phyloP scores from a whole-genome alignment of 2,113 vertebrate genomes.

The Archilochus colubris region DNA sequence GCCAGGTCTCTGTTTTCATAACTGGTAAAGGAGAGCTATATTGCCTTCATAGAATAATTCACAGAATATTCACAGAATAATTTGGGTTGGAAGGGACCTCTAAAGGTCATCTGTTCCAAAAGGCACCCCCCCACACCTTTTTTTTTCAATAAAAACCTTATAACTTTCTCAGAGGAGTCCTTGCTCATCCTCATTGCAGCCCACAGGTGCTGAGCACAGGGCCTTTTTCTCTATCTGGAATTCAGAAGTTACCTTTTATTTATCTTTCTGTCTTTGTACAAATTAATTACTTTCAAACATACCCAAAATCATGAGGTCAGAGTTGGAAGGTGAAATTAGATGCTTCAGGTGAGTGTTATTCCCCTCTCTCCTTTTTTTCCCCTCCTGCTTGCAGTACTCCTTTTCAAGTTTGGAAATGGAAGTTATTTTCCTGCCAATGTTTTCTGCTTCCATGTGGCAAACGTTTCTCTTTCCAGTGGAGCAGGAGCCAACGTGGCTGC shows the following conservation, averaged over 20 bases:
- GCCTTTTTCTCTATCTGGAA: accelerated
- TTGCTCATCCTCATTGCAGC: background rate
- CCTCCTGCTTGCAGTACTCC: background rate
- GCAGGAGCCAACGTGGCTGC: constrained; percentile 56
- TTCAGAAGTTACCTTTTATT: background rate
- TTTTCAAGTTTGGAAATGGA: constrained; percentile 45
- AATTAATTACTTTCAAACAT: background rate
- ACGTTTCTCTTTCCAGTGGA: constrained; percentile 27
- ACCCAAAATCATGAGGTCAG: background rate
- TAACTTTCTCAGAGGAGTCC: background rate
- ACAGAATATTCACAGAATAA: too few species aligned
- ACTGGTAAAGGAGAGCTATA: background rate
- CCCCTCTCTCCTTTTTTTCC: accelerated
- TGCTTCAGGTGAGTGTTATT: background rate
- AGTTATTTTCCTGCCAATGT: constrained; percentile 53
- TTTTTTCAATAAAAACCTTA: too few species aligned
- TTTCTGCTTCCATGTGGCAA: constrained; percentile 58
- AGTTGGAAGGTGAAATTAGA: background rate
- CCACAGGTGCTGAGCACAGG: accelerated
- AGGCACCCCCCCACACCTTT: too few species aligned
- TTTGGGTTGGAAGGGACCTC: too few species aligned
- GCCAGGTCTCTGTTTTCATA: background rate
- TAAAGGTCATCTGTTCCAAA: too few species aligned
- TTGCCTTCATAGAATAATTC: background rate
- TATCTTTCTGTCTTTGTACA: background rate